Percentiles rank a stretch among this genome's conserved stretches.
Conservation (phyloP, 2,797 vertebrate genomes). For the Melanotaenia boesemani region DNA sequence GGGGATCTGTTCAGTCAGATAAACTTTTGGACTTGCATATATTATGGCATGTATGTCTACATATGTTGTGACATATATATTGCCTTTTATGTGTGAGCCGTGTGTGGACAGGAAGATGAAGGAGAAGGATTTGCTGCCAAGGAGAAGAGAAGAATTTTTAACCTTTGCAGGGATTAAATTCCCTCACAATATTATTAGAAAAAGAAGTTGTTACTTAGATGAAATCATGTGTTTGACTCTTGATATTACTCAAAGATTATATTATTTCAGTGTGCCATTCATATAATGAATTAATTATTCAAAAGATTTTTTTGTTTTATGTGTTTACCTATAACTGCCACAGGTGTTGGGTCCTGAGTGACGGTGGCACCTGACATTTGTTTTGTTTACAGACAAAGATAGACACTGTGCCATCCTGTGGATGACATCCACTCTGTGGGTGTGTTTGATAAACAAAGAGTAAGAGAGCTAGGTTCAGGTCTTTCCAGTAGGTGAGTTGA, state of each 20-base stretch:
- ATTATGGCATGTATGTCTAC: background rate
- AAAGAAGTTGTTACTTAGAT: too few species aligned
- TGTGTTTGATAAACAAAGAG: background rate
- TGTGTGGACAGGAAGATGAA: background rate
- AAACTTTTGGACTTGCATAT: background rate
- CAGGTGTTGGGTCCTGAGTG: background rate
- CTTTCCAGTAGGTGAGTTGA: constrained; percentile 49
- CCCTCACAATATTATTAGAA: too few species aligned
- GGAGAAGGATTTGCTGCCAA: background rate
- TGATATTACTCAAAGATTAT: too few species aligned
- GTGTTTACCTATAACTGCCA: background rate
- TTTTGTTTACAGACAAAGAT: background rate
- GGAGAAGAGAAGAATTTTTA: background rate
- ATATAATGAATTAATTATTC: too few species aligned
- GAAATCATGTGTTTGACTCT: too few species aligned
- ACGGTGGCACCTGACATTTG: constrained; percentile 3
- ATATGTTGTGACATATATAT: background rate
- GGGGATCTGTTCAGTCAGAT: constrained; percentile 3
- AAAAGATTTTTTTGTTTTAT: background rate
- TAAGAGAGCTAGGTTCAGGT: background rate
- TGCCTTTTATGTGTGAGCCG: background rate
- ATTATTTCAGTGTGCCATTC: too few species aligned
- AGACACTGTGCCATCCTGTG: background rate
- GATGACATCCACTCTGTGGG: background rate
- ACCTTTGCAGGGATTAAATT: background rate